A percentile compares a stretch with the other conserved stretches of the same genome.
Conservation (phyloP, 2,888 invertebrate genomes). For the Acrobeloides nanus region DNA sequence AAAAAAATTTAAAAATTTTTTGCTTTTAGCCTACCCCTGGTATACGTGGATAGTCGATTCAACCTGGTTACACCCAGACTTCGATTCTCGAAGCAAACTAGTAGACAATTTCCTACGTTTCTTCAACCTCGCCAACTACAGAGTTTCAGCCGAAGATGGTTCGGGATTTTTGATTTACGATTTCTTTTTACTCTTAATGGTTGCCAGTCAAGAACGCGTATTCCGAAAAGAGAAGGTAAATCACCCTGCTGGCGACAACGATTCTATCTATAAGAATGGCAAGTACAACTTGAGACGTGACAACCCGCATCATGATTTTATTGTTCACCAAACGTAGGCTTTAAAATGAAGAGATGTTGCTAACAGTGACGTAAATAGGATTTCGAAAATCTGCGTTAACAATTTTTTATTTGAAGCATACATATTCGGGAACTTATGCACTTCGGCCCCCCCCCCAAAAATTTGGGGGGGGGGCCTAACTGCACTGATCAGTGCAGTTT, state of each 20-base stretch:
- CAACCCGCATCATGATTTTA: slow-evolving; percentile 49
- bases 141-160: slow-evolving; percentile 1
- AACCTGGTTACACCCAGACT: slow-evolving; percentile 3
- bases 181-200: slow-evolving; percentile 39
- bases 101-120: slow-evolving; percentile 30
- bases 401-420: too few relatives aligned
- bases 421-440: too few relatives aligned
- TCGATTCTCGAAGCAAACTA: slow-evolving; percentile 1
- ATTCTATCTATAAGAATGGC: slow-evolving; percentile 38
- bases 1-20: too few relatives aligned
- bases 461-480: too few relatives aligned
- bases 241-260: slow-evolving; percentile 40
- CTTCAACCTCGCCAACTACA: slow-evolving; percentile 35
- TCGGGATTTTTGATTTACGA: slow-evolving; percentile 30
- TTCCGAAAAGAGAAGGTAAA: slow-evolving; percentile 67
- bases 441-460: too few relatives aligned
- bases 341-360: background rate
- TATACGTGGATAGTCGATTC: slow-evolving; percentile 17
- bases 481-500: too few relatives aligned
- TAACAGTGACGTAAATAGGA: too few relatives aligned
- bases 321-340: slow-evolving; percentile 36
- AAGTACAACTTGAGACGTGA: slow-evolving; percentile 30
- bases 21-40: slow-evolving; percentile 51
- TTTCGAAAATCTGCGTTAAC: too few relatives aligned
- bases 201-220: slow-evolving; percentile 61